A percentile compares a stretch with the other conserved stretches of the same genome.
These are phyloP conservation scores for Clitarchus hookeri DNA, from an alignment of 2,888 invertebrate genomes.

Conservation along the genomic window DNA sequence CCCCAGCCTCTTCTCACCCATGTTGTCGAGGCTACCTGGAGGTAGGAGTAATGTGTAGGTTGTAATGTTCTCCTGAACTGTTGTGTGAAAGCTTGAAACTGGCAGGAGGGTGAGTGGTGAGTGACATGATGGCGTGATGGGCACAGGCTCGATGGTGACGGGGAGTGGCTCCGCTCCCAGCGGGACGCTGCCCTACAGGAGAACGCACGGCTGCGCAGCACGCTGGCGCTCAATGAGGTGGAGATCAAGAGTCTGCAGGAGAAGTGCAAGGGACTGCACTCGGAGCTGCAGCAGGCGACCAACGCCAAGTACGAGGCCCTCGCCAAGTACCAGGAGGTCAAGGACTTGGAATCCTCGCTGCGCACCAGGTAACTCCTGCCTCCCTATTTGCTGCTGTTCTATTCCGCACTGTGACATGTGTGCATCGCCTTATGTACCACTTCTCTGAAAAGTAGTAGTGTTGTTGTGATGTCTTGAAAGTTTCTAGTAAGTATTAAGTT, in stretches of 20 bases:
- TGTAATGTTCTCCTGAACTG: no score
- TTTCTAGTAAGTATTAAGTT: no score
- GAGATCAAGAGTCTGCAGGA: slow-evolving; percentile 74
- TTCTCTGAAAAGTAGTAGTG: no score
- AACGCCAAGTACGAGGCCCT: slow-evolving; percentile 83
- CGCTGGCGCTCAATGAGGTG: slow-evolving; percentile 70
- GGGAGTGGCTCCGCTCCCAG: slow-evolving; percentile 68
- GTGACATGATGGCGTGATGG: not conserved
- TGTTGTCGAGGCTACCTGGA: no score
- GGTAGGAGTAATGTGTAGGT: no score
- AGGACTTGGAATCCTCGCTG: slow-evolving; percentile 76
- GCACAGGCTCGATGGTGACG: slow-evolving; percentile 63
- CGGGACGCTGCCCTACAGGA: slow-evolving; percentile 74
- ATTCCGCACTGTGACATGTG: no score
- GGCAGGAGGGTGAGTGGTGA: no score
- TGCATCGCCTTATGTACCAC: no score
- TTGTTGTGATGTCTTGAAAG: no score
- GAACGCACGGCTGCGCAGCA: slow-evolving; percentile 71
- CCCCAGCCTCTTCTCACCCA: no score
- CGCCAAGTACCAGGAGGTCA: slow-evolving; percentile 77
- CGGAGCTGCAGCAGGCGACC: slow-evolving; percentile 75
- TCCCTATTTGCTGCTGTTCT: no score
- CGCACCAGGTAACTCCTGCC: slow-evolving; percentile 66
- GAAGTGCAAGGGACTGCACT: slow-evolving; percentile 70
- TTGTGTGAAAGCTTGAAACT: no score